Evolutionary conservation across 2,113 vertebrate genomes (phyloP).

Genomic region (Isichthys henryi): DNA sequence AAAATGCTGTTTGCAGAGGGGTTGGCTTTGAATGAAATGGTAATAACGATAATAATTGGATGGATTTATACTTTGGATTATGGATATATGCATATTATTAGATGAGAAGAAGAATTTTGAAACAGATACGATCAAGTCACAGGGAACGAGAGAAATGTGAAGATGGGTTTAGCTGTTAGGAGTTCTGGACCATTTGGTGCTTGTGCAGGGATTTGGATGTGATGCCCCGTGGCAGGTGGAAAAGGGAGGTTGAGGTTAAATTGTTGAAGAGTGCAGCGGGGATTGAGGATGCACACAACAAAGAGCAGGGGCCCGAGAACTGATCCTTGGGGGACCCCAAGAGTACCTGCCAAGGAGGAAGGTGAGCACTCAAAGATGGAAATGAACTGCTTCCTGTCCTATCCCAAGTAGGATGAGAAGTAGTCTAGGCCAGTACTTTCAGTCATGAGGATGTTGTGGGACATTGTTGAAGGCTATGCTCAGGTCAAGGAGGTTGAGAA

Average conservation of each 20-base stretch:
- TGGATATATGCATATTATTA: background rate
- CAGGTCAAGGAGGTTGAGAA: background rate
- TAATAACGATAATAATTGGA: background rate
- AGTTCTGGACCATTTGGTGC: background rate
- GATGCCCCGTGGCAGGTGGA: too few relatives aligned
- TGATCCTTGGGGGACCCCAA: background rate
- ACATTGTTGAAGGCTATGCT: background rate
- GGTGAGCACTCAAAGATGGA: background rate
- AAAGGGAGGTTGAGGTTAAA: background rate
- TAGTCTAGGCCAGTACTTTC: background rate
- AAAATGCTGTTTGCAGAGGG: background rate
- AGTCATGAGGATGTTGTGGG: background rate
- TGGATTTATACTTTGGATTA: background rate
- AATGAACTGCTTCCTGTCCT: background rate
- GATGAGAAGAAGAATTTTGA: background rate
- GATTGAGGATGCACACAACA: background rate
- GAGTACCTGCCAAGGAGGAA: background rate
- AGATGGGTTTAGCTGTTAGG: background rate
- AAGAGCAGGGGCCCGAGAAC: background rate
- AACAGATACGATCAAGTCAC: background rate
- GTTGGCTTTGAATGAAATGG: background rate
- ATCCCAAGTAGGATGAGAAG: background rate
- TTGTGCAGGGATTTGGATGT: background rate
- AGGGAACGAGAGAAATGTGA: background rate
- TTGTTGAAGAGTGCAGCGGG: background rate